These are phyloP conservation scores for Serinus canaria DNA, from an alignment of 2,113 vertebrate genomes.

Conservation along the genomic window DNA sequence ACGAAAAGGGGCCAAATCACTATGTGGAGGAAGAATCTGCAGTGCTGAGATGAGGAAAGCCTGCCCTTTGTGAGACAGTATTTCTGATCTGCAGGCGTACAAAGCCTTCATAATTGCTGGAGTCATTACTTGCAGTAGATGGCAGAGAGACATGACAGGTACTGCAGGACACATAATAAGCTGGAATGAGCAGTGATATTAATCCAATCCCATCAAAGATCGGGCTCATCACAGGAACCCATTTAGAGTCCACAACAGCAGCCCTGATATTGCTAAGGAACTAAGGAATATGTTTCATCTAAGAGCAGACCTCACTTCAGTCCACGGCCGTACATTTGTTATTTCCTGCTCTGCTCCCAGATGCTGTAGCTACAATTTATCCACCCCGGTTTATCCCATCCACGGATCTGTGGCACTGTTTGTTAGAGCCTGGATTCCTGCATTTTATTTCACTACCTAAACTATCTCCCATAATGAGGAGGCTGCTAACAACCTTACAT, in stretches of 20 bases:
- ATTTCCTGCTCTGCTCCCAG: background rate
- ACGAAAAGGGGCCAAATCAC: background rate
- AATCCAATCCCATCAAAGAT: constrained; percentile 52
- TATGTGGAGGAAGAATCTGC: background rate
- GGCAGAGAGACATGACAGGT: constrained; percentile 43
- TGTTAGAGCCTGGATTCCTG: background rate
- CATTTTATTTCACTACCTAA: background rate
- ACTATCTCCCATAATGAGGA: background rate
- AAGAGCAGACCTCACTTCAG: background rate
- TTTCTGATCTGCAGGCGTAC: constrained; percentile 40
- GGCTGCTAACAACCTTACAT: background rate
- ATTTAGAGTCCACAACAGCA: constrained; percentile 46
- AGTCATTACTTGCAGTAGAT: constrained; percentile 45
- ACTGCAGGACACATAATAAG: constrained; percentile 34
- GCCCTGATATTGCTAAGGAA: background rate
- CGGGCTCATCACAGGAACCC: background rate
- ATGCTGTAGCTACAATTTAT: background rate
- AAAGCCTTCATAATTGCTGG: constrained; percentile 37
- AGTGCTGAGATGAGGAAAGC: background rate
- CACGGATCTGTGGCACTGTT: fast-evolving
- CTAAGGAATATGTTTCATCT: constrained; percentile 34
- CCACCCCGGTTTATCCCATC: background rate
- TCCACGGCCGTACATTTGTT: background rate
- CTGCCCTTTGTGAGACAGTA: background rate
- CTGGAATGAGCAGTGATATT: constrained; percentile 49